These are phyloP conservation scores for Mya arenaria DNA, from an alignment of 1,140 invertebrate genomes.

Conservation along the genomic window DNA sequence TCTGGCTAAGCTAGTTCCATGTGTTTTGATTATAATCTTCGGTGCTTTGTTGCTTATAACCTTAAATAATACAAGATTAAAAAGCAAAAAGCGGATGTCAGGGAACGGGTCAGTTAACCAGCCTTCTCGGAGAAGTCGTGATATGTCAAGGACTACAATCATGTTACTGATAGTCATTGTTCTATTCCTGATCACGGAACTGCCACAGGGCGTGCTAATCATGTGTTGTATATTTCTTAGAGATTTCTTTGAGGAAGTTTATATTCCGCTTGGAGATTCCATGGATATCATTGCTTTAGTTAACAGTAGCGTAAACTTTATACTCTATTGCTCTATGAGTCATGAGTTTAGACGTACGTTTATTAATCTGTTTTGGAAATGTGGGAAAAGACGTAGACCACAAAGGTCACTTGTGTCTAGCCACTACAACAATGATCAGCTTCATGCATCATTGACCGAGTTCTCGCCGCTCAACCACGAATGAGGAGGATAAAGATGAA, in stretches of 20 bases:
- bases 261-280: constrained; percentile 88
- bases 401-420: neutral
- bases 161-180: constrained; percentile 94
- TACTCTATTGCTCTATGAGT: constrained; percentile 96
- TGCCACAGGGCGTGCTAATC: constrained; percentile 85
- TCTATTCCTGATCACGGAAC: constrained; percentile 92
- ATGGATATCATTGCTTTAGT: constrained; percentile 95
- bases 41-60: constrained; percentile 80
- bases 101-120: constrained; percentile 43
- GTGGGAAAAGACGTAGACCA: neutral
- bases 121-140: constrained; percentile 21
- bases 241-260: constrained; percentile 74
- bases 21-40: constrained; percentile 80
- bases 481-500: too few relatives aligned
- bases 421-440: neutral
- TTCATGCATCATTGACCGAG: neutral
- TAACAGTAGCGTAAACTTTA: constrained; percentile 95
- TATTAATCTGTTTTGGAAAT: constrained; percentile 84
- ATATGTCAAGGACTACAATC: constrained; percentile 93
- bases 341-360: constrained; percentile 94
- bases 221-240: constrained; percentile 73
- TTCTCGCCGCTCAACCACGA: too few relatives aligned
- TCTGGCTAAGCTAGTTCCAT: constrained; percentile 80
- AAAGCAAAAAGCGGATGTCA: constrained; percentile 67
- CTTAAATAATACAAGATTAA: constrained; percentile 69